These are phyloP conservation scores for Myotis brandtii DNA, from an alignment of 2,113 vertebrate species.

Conservation along the genomic window DNA sequence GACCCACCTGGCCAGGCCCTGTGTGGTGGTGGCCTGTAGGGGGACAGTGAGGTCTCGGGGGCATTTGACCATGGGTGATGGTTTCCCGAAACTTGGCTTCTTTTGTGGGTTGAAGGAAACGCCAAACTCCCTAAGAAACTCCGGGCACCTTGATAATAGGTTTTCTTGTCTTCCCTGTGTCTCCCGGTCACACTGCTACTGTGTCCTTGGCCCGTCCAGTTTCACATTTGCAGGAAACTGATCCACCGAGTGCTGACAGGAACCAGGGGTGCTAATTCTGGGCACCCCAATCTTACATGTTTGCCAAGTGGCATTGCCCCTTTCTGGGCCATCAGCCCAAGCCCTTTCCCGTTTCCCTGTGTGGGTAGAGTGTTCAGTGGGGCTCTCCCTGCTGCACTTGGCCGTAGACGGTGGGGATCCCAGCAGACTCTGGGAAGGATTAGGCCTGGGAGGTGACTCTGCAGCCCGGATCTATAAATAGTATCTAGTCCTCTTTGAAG, in stretches of 20 bases:
- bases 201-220: neutral
- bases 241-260: neutral
- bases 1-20: neutral
- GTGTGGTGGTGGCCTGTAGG: neutral
- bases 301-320: neutral
- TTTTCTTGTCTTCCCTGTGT: neutral
- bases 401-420: neutral
- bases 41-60: neutral
- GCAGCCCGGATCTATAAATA: neutral
- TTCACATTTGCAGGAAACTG: neutral
- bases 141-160: neutral
- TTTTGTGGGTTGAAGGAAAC: conserved; percentile 39
- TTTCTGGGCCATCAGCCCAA: neutral
- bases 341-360: neutral
- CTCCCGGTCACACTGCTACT: neutral
- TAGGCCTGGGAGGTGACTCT: neutral
- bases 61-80: neutral
- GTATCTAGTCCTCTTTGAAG: neutral
- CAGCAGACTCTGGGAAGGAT: neutral
- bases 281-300: neutral
- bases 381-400: neutral
- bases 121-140: neutral
- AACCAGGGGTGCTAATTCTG: neutral
- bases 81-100: conserved; percentile 34
- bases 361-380: neutral